Evolutionary conservation across 2,888 invertebrate genomes (phyloP), one percentile per base, ranked within the genome.

Genomic region (Spodoptera littoralis): DNA sequence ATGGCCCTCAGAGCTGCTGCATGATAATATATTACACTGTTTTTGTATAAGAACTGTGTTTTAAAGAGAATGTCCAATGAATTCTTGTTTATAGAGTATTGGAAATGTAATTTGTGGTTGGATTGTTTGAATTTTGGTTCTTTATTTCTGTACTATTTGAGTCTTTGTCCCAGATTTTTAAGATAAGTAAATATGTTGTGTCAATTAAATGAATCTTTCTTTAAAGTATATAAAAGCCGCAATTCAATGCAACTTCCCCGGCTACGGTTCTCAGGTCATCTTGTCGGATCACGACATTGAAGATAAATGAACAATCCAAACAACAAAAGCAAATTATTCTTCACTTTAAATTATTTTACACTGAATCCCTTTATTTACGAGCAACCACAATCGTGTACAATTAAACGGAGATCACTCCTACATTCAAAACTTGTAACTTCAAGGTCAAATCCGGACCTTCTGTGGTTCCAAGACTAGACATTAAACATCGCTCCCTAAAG

Each of bases 391-490:
- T 43, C 22, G 27, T 72, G 55, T 71, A 72, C 47, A 76, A 72
- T 72, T 59, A 50, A 72, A 76, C 65, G 47, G 13, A 60, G 56
- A 72, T 76, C 52, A 27, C 47, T 42, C 49, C 18, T 30, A 53
- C 43, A 46, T 46, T 42, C 42, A 53, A 70, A 72, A 72, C 73
- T 72, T 72, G 71, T 72, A 50, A 52, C 71, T 48, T 76, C 51
- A 61, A 76, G 54, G 13, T 57, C 50, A 48, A 55, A 53, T 65
- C 18, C 44, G n/a, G 22, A 57, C 67, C 72, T 76, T 72, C 77
- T 76, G 67, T 50, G 53, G 24, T 57, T 53, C 53, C 53, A 60
- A 72, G 45, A 46, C 49, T 13, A 55, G 73, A 73, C 54, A 57
- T 59, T 76, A 72, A 2, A 42, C 51, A 36, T 43, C 58, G 51